Percentiles rank a stretch among this genome's conserved stretches.
Evolutionary conservation across 2,797 vertebrate species (phyloP).

Genomic region (Microtus agrestis): DNA sequence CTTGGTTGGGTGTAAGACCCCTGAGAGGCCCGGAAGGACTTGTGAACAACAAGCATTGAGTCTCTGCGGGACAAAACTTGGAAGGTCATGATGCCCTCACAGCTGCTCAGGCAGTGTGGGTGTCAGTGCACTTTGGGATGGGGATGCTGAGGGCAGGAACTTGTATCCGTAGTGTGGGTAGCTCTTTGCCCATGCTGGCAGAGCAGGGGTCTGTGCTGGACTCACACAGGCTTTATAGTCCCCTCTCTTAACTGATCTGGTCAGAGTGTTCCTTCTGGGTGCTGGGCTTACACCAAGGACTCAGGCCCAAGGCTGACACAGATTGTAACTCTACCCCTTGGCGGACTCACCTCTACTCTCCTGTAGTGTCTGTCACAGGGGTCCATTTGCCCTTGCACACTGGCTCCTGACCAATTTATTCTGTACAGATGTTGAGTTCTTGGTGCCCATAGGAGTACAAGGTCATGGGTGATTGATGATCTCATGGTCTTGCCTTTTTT

Average conservation of each 20-base stretch:
- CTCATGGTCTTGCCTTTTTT: not conserved
- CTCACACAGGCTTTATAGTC: not conserved
- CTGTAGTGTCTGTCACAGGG: not conserved
- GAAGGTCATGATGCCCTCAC: not conserved
- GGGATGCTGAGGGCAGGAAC: not conserved
- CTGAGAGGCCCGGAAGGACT: not conserved
- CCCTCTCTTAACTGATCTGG: not conserved
- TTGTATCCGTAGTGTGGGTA: too few species aligned
- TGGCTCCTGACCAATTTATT: not conserved
- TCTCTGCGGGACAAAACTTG: not conserved
- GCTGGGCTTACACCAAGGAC: not conserved
- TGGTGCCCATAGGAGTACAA: not conserved
- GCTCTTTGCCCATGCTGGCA: not conserved
- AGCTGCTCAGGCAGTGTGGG: not conserved
- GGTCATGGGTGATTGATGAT: fast-evolving
- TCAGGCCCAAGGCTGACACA: not conserved
- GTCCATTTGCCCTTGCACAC: not conserved
- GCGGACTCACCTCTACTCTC: not conserved
- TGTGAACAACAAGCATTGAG: not conserved
- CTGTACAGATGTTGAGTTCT: not conserved
- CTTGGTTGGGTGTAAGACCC: not conserved
- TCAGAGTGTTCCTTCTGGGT: too few species aligned
- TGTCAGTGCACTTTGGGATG: too few species aligned
- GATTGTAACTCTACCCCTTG: not conserved
- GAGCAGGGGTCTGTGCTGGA: not conserved